Conservation (phyloP, 2,113 vertebrate species). For the Petromus typicus region DNA sequence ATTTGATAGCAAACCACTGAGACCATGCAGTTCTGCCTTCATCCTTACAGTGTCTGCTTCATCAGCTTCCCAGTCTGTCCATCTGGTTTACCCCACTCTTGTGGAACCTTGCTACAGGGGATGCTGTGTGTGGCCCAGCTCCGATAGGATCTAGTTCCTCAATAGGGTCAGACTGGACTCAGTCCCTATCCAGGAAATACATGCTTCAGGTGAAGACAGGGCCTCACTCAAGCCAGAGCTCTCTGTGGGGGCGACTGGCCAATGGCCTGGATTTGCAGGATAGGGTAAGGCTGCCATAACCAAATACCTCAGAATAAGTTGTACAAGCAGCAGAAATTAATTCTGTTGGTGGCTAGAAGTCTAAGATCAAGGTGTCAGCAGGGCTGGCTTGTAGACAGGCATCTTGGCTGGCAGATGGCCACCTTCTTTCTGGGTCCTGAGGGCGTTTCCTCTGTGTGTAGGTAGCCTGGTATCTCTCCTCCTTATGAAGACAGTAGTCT, state of each 20-base stretch:
- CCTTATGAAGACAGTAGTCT: neutral
- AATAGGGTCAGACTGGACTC: neutral
- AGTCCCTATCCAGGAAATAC: neutral
- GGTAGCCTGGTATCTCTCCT: neutral
- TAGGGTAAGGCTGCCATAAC: neutral
- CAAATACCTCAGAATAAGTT: neutral
- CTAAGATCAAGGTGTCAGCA: neutral
- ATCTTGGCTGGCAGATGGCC: neutral
- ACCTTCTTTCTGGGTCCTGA: neutral
- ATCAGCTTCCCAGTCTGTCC: accelerated
- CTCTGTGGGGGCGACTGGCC: no score
- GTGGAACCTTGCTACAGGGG: neutral
- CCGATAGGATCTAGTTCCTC: no score
- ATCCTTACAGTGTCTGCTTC: neutral
- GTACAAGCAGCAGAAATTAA: neutral
- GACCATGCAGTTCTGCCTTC: neutral
- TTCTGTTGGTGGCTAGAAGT: neutral
- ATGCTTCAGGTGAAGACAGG: neutral
- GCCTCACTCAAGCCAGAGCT: neutral
- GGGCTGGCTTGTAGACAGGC: neutral
- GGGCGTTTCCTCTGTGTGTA: neutral
- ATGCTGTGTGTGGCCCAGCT: accelerated
- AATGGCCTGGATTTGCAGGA: neutral
- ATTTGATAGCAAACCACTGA: neutral
- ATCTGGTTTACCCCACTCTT: accelerated